phyloP scores from a whole-genome alignment of 2,797 vertebrate genomes.

The Micropoecilia bifurca region DNA sequence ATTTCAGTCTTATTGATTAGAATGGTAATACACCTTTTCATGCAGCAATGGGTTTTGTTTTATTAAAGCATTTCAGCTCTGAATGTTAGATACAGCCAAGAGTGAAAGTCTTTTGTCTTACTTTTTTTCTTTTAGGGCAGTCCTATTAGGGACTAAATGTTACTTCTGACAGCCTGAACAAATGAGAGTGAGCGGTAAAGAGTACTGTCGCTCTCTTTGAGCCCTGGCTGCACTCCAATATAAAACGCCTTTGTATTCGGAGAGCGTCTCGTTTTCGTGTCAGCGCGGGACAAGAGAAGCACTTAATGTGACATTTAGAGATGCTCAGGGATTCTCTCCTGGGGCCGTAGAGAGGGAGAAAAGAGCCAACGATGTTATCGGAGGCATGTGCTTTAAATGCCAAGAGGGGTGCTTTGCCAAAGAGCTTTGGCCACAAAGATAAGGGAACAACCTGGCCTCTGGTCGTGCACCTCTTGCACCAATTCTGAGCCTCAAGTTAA shows the following conservation, averaged over 20 bases:
- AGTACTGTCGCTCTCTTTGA: slow-evolving; percentile 51
- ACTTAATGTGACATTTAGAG: slow-evolving; percentile 82
- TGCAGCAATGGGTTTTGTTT: slow-evolving; percentile 15
- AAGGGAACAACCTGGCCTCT: slow-evolving; percentile 59
- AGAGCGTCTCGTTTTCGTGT: slow-evolving; percentile 58
- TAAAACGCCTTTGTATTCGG: slow-evolving; percentile 67
- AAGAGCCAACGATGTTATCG: slow-evolving; percentile 73
- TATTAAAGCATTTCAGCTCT: slow-evolving; percentile 11
- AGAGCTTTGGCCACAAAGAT: slow-evolving; percentile 63
- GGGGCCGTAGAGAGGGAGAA: slow-evolving; percentile 56
- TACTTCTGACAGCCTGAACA: slow-evolving; percentile 62
- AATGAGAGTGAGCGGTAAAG: slow-evolving; percentile 50
- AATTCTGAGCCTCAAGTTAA: slow-evolving; percentile 62
- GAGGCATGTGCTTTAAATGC: slow-evolving; percentile 78
- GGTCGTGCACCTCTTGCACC: slow-evolving; percentile 55
- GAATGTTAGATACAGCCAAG: slow-evolving; percentile 21
- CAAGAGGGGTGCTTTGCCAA: slow-evolving; percentile 61
- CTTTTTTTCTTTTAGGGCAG: slow-evolving; percentile 15
- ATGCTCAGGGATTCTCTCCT: slow-evolving; percentile 69
- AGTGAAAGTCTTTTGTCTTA: slow-evolving; percentile 33
- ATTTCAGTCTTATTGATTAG: slow-evolving; percentile 25
- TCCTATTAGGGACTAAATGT: slow-evolving; percentile 58
- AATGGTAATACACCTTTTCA: slow-evolving; percentile 10
- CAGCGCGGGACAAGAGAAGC: slow-evolving; percentile 74
- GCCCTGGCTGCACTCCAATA: slow-evolving; percentile 60